These are phyloP conservation scores for Vanessa atalanta DNA, from an alignment of 1,140 invertebrate species.

Conservation along the genomic window DNA sequence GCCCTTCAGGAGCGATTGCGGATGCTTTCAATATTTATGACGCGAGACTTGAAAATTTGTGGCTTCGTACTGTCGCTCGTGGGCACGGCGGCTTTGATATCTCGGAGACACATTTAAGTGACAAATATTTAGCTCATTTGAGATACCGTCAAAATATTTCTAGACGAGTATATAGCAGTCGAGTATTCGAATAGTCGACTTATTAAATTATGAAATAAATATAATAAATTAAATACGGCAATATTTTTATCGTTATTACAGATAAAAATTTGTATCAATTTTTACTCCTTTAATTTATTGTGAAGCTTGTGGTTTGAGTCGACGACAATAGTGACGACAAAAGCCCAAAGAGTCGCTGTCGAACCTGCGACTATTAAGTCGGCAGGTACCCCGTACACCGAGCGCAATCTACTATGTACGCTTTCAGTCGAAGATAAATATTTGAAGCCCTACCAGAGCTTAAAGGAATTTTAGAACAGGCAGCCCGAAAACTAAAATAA, in stretches of 20 bases:
- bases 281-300: too few relatives aligned
- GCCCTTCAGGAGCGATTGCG: slow-evolving; percentile 20
- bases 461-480: not conserved
- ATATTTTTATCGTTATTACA: too few relatives aligned
- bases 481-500: not conserved
- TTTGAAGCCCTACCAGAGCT: not conserved
- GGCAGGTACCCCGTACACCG: not conserved
- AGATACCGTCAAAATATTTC: not conserved
- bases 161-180: too few relatives aligned
- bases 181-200: too few relatives aligned
- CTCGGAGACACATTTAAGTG: not conserved
- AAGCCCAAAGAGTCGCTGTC: not conserved
- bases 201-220: too few relatives aligned
- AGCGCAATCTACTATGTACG: not conserved
- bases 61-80: slow-evolving; percentile 1
- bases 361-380: not conserved
- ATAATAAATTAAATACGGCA: too few relatives aligned
- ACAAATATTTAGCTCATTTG: slow-evolving; percentile 12
- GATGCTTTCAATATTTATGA: slow-evolving; percentile 27
- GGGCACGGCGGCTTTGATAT: slow-evolving; percentile 4
- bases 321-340: too few relatives aligned
- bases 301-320: too few relatives aligned
- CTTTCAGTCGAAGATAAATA: not conserved
- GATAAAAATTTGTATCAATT: too few relatives aligned
- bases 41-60: slow-evolving; percentile 19